Conservation (phyloP, 2,888 invertebrate genomes). For the Hyalella azteca region DNA sequence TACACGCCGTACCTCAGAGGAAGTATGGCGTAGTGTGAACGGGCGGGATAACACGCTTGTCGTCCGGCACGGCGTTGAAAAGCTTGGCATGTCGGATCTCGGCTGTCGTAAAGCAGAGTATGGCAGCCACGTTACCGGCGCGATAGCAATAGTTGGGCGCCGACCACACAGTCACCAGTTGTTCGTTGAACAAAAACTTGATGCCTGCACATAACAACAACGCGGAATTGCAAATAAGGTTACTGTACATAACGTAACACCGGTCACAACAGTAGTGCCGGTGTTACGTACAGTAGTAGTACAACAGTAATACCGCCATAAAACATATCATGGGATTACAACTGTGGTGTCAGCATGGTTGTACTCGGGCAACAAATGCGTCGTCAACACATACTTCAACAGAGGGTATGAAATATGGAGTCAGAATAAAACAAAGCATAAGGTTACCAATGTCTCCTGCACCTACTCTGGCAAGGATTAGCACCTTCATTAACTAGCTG, state of each 20-base stretch:
- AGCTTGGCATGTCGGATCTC: conserved; percentile 80
- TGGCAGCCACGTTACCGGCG: conserved; percentile 97
- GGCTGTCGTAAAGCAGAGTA: conserved; percentile 83
- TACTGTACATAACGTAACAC: neutral
- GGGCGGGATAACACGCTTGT: conserved; percentile 89
- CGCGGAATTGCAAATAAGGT: neutral
- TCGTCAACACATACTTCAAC: too few species aligned
- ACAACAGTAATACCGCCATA: too few species aligned
- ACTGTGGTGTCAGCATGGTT: too few species aligned
- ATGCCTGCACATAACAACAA: conserved; percentile 72
- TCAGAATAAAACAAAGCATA: too few species aligned
- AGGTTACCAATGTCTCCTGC: too few species aligned
- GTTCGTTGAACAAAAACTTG: conserved; percentile 97
- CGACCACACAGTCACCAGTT: conserved; percentile 98
- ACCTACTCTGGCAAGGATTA: too few species aligned
- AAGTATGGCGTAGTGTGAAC: conserved; percentile 96
- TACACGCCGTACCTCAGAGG: too few species aligned
- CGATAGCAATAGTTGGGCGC: conserved; percentile 99
- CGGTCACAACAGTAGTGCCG: neutral
- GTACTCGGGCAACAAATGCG: too few species aligned
- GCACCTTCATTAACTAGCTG: conserved; percentile 99
- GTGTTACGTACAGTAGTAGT: too few species aligned
- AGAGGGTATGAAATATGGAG: too few species aligned
- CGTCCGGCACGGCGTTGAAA: conserved; percentile 95
- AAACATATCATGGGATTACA: too few species aligned